phyloP scores from a whole-genome alignment of 2,888 invertebrate genomes.

The Agapetus fuscipes region DNA sequence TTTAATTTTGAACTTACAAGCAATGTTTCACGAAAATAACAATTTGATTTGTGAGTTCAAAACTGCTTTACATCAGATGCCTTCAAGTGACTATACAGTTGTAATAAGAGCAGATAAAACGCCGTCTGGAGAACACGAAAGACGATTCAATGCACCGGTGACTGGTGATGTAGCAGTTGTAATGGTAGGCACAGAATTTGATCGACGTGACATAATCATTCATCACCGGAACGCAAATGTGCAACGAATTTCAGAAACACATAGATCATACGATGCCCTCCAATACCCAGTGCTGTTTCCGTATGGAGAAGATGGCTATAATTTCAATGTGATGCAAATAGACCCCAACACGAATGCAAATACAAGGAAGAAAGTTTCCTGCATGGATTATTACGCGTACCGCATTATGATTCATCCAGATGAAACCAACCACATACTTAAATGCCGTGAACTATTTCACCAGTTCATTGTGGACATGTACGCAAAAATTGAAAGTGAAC shows the following conservation, averaged over 20 bases:
- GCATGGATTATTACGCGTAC: conserved; percentile 15
- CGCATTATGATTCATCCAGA: conserved; percentile 24
- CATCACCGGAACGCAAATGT: no score
- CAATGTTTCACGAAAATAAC: conserved; percentile 24
- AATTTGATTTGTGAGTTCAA: conserved; percentile 24
- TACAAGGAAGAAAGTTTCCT: no score
- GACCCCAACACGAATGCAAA: conserved; percentile 17
- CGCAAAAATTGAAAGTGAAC: conserved; percentile 29
- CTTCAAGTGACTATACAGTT: no score
- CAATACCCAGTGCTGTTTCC: no score
- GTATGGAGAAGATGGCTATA: conserved; percentile 23
- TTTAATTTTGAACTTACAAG: conserved; percentile 24
- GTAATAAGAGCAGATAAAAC: not conserved
- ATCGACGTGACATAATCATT: no score
- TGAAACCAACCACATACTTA: conserved; percentile 25
- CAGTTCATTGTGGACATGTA: conserved; percentile 28
- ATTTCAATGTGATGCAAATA: conserved; percentile 15
- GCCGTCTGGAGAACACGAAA: not conserved
- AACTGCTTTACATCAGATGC: conserved; percentile 24
- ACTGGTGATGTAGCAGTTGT: no score
- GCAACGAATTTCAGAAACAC: conserved; percentile 24
- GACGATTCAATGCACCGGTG: not conserved
- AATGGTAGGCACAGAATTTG: no score
- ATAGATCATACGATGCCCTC: no score
- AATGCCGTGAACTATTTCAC: conserved; percentile 24